Evolutionary conservation across 2,888 invertebrate species (phyloP), one percentile per base, ranked within the genome.

Genomic region (Caenorhabditis doughertyi): DNA sequence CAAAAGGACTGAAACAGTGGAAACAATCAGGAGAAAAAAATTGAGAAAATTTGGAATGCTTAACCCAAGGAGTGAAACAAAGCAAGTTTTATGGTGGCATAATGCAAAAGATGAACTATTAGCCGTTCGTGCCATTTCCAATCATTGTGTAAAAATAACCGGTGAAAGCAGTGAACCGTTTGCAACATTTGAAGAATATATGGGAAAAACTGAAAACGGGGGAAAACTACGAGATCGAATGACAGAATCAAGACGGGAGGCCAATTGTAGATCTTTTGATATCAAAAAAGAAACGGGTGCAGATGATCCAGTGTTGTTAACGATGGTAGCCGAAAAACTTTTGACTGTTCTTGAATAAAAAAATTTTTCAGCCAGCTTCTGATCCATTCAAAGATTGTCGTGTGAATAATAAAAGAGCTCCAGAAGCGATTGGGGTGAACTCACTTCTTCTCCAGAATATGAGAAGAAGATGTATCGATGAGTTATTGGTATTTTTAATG

Each of bases 401-500:
- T 0, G n/a, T 58, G 5, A 56, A 51, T 7, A 32, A 2, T 0
- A 64, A 25, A 55, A 27, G 9, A 16, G 2, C 27, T 3, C 2
- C 11, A 3, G 25, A 65, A n/a, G 4, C 35, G 11, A 27, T 72
- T 42, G 68, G 68, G 7, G 16, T 55, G 0, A 51, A 44, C 18
- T 68, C 68, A 18, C 51, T 77, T 11, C n/a, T 42, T 29, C 60
- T 81, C 2, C 81, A 81, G 44, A 72, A 72, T 56, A 44, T 81
- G 71, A 47, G 81, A 27, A 65, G 67, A 53, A 27, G 51, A 9
- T 76, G 65, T 39, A 29, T 71, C 3, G 71, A 81, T 60, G 76
- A 81, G 23, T 23, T 81, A 1, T 27, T 71, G 5, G 67, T 72
- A 1, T 21, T 81, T 0, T n/a, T 77, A 42, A 55, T 81, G 42